phyloP scores from a whole-genome alignment of 2,888 invertebrate species.

The Caenorhabditis sp. region DNA sequence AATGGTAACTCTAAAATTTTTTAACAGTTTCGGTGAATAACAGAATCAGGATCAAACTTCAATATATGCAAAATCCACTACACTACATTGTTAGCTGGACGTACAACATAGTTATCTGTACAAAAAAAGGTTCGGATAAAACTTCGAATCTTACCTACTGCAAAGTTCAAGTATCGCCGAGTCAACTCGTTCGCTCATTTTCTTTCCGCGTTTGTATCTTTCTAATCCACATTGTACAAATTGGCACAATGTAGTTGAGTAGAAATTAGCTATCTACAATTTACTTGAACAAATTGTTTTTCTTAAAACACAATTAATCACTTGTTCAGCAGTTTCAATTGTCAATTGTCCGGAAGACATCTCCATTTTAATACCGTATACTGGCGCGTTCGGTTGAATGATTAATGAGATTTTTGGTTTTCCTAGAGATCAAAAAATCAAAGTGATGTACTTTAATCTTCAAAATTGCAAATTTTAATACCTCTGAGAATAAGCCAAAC shows the following conservation, averaged over 20 bases:
- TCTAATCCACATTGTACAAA: constrained; percentile 46
- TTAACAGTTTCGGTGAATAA: too few species aligned
- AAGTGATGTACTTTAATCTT: too few species aligned
- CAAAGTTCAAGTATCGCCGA: constrained; percentile 78
- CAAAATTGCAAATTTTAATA: constrained; percentile 72
- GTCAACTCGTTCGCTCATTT: constrained; percentile 80
- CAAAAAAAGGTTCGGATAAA: too few species aligned
- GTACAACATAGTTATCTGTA: too few species aligned
- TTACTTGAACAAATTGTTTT: background rate
- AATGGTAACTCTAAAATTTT: too few species aligned
- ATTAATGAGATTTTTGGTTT: constrained; percentile 72
- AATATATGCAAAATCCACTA: too few species aligned
- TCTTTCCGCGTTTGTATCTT: constrained; percentile 76
- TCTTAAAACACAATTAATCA: background rate
- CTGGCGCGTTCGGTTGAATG: constrained; percentile 80
- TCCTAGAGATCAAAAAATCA: constrained; percentile 20
- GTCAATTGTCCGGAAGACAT: constrained; percentile 73
- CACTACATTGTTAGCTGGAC: too few species aligned
- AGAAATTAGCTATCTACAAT: constrained; percentile 41
- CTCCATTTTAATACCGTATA: constrained; percentile 78
- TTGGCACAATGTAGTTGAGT: constrained; percentile 26
- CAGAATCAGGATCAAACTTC: background rate
- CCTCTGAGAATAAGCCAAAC: constrained; percentile 77
- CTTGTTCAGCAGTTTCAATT: constrained; percentile 43
- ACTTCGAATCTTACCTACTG: constrained; percentile 76